Percentiles rank a stretch among this genome's conserved stretches.
These are phyloP conservation scores for Calephelis virginiensis DNA, from an alignment of 1,140 invertebrate species.

Conservation along the genomic window DNA sequence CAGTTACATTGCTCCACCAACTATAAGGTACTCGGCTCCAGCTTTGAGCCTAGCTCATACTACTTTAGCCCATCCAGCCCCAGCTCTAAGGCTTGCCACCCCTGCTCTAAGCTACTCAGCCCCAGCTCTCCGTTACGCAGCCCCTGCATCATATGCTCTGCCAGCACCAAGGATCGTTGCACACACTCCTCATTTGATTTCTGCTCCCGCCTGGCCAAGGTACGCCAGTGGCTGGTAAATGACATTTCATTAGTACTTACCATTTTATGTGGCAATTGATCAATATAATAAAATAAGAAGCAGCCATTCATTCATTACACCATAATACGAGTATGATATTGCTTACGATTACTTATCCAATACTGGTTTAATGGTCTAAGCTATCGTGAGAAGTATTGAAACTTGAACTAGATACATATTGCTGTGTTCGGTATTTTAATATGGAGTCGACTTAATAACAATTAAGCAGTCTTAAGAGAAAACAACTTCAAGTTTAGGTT, in stretches of 20 bases:
- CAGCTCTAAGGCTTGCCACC: constrained; percentile 29
- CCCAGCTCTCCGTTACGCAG: background rate
- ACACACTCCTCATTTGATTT: background rate
- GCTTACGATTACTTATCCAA: too few species aligned
- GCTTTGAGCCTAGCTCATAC: background rate
- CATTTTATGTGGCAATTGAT: background rate
- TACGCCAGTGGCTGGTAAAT: constrained; percentile 5
- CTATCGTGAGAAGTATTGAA: too few species aligned
- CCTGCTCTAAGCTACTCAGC: constrained; percentile 16
- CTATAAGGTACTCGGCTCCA: background rate
- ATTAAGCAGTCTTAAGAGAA: too few species aligned
- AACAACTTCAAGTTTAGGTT: too few species aligned
- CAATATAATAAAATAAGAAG: too few species aligned
- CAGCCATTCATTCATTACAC: too few species aligned
- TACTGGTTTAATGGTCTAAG: too few species aligned
- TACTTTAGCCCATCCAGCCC: constrained; percentile 1
- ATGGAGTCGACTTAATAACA: too few species aligned
- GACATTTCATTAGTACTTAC: background rate
- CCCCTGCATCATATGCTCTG: constrained; percentile 1
- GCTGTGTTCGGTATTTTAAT: too few species aligned
- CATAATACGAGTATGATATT: too few species aligned
- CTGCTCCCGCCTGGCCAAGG: background rate
- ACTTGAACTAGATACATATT: too few species aligned
- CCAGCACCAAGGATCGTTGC: background rate
- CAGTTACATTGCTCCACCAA: background rate